Conservation (phyloP, 64 coral and sea anemone genomes). For the Stichodactyla helianthus region DNA sequence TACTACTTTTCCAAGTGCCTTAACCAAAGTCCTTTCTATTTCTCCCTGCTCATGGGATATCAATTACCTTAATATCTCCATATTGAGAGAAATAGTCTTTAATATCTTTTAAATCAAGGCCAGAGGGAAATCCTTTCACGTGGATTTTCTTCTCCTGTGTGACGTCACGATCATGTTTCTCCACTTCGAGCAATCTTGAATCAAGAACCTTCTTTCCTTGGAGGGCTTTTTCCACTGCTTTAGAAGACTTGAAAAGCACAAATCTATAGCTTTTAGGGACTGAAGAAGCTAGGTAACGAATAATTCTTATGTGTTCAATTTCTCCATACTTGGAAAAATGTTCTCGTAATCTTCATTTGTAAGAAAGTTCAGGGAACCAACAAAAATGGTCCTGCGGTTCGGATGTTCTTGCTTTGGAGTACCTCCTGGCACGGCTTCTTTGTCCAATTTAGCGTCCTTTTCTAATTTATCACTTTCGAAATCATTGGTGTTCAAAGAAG, state of each 20-base stretch:
- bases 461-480: not conserved
- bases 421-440: too few relatives aligned
- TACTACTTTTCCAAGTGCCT: slow-evolving; percentile 18
- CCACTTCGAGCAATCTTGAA: not conserved
- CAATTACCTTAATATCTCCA: not conserved
- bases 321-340: not conserved
- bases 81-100: slow-evolving; percentile 21
- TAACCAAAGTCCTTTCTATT: slow-evolving; percentile 23
- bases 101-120: not conserved
- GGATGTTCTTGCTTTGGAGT: not conserved
- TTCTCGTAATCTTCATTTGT: not conserved
- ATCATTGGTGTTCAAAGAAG: not conserved
- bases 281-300: not conserved
- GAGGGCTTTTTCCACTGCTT: not conserved
- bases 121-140: not conserved
- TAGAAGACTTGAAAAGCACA: not conserved
- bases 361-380: not conserved
- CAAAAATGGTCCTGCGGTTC: not conserved
- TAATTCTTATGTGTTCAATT: not conserved
- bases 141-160: not conserved
- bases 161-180: not conserved
- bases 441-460: not conserved
- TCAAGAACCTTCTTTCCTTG: not conserved
- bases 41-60: slow-evolving; percentile 2
- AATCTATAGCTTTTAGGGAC: not conserved